Conservation (phyloP, 2,888 invertebrate species). For the Acrobasis consociella region DNA sequence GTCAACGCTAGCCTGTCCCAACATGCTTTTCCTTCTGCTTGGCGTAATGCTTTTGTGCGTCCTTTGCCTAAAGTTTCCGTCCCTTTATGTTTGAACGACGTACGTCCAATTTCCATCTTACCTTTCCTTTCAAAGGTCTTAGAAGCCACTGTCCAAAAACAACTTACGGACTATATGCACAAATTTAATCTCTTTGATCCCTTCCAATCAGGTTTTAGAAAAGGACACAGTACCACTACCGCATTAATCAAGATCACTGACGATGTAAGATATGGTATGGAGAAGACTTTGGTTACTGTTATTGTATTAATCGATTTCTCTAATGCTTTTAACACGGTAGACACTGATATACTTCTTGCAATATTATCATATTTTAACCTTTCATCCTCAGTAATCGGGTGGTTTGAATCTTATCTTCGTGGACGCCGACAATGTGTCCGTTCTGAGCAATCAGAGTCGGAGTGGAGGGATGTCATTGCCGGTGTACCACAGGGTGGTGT, state of each 20-base stretch:
- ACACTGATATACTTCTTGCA: background rate
- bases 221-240: conserved; percentile 22
- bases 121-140: conserved; percentile 29
- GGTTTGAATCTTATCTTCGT: too few relatives aligned
- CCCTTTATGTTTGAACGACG: background rate
- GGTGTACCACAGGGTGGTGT: background rate
- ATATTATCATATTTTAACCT: background rate
- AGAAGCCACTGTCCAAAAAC: conserved; percentile 16
- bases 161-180: too few relatives aligned
- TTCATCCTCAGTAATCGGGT: background rate
- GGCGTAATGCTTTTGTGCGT: conserved; percentile 12
- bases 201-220: too few relatives aligned
- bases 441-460: background rate
- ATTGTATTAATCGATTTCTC: conserved; percentile 22
- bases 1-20: too few relatives aligned
- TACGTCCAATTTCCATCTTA: conserved; percentile 21
- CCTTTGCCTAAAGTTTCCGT: conserved; percentile 11
- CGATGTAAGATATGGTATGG: background rate
- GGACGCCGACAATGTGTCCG: too few relatives aligned
- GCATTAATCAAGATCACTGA: conserved; percentile 28
- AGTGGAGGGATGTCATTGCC: background rate
- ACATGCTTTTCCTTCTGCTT: background rate
- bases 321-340: conserved; percentile 25
- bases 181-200: too few relatives aligned
- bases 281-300: conserved; percentile 10